Conservation (phyloP, 2,888 invertebrate genomes). For the Drosophila siamana region DNA sequence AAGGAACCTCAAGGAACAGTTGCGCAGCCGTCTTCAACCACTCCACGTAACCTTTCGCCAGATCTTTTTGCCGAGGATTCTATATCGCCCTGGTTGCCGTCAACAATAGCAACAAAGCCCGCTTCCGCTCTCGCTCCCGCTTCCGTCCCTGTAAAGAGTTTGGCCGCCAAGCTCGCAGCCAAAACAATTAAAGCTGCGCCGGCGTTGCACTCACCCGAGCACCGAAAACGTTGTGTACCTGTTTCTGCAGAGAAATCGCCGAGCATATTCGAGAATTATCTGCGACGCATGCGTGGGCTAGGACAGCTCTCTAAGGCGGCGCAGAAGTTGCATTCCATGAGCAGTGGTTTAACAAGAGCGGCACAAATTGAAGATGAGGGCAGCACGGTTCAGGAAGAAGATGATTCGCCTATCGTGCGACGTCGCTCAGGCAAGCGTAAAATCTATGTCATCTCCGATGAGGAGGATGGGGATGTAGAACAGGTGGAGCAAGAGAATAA, state of each 20-base stretch:
- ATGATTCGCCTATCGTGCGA: slow-evolving; percentile 60
- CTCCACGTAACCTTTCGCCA: slow-evolving; percentile 64
- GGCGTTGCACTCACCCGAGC: slow-evolving; percentile 41
- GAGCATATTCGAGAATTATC: slow-evolving; percentile 76
- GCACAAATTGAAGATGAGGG: not conserved
- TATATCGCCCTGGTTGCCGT: slow-evolving; percentile 53
- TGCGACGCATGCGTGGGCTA: slow-evolving; percentile 67
- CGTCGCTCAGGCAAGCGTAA: slow-evolving; percentile 65
- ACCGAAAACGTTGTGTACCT: slow-evolving; percentile 8
- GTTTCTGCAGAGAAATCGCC: slow-evolving; percentile 57
- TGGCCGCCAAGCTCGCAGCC: slow-evolving; percentile 62
- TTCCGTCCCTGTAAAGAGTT: slow-evolving; percentile 29
- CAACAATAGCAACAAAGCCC: not conserved
- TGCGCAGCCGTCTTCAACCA: not conserved
- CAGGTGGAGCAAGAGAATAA: slow-evolving; percentile 1
- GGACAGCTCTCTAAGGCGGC: slow-evolving; percentile 60
- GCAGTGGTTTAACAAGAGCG: not conserved
- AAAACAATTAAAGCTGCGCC: slow-evolving; percentile 29
- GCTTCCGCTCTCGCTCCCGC: not conserved
- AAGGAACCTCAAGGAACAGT: slow-evolving; percentile 14
- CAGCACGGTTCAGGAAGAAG: slow-evolving; percentile 10
- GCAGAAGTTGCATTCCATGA: slow-evolving; percentile 44
- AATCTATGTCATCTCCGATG: slow-evolving; percentile 70
- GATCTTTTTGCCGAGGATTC: slow-evolving; percentile 76
- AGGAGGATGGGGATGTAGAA: too few relatives aligned